phyloP scores from a whole-genome alignment of 1,140 invertebrate genomes.

The Chironomus striatipennis region DNA sequence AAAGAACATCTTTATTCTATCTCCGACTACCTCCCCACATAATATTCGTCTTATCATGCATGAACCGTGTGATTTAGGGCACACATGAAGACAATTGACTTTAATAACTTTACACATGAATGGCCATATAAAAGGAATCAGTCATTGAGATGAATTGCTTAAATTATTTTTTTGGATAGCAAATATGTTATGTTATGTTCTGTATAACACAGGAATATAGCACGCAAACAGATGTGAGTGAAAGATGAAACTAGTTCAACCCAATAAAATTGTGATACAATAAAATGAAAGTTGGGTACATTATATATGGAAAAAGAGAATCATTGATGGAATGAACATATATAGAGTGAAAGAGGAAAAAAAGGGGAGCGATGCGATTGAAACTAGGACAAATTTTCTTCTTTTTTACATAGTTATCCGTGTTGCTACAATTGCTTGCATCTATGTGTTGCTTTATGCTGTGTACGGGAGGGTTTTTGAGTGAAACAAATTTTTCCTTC shows the following conservation, averaged over 20 bases:
- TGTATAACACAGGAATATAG: neutral
- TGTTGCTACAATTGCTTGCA: neutral
- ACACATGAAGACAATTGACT: neutral
- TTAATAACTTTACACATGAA: conserved; percentile 9
- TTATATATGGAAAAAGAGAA: too few species aligned
- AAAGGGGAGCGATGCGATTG: neutral
- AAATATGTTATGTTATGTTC: neutral
- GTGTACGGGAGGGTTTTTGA: too few species aligned
- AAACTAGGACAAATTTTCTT: conserved; percentile 1
- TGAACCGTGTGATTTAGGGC: neutral
- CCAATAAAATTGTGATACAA: neutral
- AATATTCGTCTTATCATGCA: neutral
- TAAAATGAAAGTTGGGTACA: too few species aligned
- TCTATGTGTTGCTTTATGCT: too few species aligned
- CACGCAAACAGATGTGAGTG: neutral
- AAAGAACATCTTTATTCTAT: too few species aligned
- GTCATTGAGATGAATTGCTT: neutral
- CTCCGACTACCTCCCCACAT: too few species aligned
- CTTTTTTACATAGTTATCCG: neutral
- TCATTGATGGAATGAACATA: too few species aligned
- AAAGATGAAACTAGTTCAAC: neutral
- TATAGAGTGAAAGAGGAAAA: neutral
- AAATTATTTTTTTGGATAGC: too few species aligned
- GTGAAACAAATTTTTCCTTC: too few species aligned
- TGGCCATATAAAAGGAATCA: neutral